Evolutionary conservation across 2,797 vertebrate species (phyloP).

Genomic region (Coccyzus lansbergi): DNA sequence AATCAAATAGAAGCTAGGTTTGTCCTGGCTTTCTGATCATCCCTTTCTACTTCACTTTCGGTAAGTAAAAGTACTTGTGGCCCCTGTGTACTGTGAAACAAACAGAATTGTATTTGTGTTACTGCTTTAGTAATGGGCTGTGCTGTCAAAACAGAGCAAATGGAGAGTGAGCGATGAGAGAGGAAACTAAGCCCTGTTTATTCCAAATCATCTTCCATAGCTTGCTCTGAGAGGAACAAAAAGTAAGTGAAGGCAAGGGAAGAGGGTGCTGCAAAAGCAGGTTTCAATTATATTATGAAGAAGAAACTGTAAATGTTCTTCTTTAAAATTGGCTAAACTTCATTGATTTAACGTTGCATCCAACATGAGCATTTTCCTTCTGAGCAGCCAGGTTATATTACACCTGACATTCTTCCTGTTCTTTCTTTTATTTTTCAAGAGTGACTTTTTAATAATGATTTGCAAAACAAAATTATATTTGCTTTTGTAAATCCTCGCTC

Average conservation of each 20-base stretch:
- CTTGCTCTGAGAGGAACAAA: neutral
- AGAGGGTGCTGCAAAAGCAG: neutral
- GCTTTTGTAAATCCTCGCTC: neutral
- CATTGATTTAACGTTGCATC: constrained; percentile 20
- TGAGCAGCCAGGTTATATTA: neutral
- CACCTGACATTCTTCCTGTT: constrained; percentile 16
- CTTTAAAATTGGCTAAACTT: constrained; percentile 34
- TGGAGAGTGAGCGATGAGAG: neutral
- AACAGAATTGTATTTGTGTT: neutral
- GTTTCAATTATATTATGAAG: constrained; percentile 35
- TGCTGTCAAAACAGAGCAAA: constrained; percentile 29
- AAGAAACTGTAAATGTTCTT: constrained; percentile 6
- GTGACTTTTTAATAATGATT: constrained; percentile 5
- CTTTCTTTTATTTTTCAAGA: constrained; percentile 8
- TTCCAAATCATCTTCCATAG: constrained; percentile 8
- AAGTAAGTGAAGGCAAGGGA: neutral
- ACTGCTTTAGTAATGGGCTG: neutral
- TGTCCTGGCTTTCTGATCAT: neutral
- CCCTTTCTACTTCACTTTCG: neutral
- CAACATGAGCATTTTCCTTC: constrained; percentile 27
- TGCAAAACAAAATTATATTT: constrained; percentile 11
- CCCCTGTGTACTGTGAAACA: neutral
- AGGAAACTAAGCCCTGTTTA: constrained; percentile 42
- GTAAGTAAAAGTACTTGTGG: neutral
- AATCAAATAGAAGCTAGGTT: neutral